These are phyloP conservation scores for Procambarus clarkii DNA, from an alignment of 1,140 invertebrate genomes.

Conservation along the genomic window DNA sequence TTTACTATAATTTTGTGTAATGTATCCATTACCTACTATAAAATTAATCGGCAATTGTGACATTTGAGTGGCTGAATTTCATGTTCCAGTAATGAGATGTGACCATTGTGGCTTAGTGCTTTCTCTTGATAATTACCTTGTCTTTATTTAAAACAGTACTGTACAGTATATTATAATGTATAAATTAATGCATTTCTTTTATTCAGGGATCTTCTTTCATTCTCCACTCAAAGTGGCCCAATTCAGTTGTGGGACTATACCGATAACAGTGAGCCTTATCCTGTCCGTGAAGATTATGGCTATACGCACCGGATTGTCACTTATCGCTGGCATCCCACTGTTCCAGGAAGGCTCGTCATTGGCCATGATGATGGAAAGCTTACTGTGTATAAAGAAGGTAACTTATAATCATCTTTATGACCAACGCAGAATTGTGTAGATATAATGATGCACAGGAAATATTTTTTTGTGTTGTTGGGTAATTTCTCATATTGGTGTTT, in stretches of 20 bases:
- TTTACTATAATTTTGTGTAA: too few relatives aligned
- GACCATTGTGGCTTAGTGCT: too few relatives aligned
- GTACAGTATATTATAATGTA: not conserved
- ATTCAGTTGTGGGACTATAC: constrained; percentile 69
- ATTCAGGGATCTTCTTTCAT: constrained; percentile 63
- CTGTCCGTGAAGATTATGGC: constrained; percentile 59
- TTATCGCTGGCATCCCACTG: constrained; percentile 65
- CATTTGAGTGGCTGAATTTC: too few relatives aligned
- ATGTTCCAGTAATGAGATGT: too few relatives aligned
- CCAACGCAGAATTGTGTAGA: too few relatives aligned
- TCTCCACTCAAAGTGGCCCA: constrained; percentile 59
- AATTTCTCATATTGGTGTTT: too few relatives aligned
- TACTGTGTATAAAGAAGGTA: constrained; percentile 76
- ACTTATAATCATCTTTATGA: not conserved
- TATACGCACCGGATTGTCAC: constrained; percentile 63
- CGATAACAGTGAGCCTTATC: constrained; percentile 53
- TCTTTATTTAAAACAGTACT: not conserved
- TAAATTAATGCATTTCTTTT: not conserved
- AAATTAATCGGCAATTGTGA: too few relatives aligned
- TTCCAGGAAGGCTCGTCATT: constrained; percentile 74
- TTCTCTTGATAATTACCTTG: too few relatives aligned
- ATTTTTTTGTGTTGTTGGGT: too few relatives aligned
- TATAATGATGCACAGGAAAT: too few relatives aligned
- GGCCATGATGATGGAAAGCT: constrained; percentile 77
- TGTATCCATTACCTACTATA: too few relatives aligned